Evolutionary conservation across 1,140 invertebrate genomes (phyloP), one percentile per base, ranked within the genome.

Genomic region (Dolichoris vasculosae): DNA sequence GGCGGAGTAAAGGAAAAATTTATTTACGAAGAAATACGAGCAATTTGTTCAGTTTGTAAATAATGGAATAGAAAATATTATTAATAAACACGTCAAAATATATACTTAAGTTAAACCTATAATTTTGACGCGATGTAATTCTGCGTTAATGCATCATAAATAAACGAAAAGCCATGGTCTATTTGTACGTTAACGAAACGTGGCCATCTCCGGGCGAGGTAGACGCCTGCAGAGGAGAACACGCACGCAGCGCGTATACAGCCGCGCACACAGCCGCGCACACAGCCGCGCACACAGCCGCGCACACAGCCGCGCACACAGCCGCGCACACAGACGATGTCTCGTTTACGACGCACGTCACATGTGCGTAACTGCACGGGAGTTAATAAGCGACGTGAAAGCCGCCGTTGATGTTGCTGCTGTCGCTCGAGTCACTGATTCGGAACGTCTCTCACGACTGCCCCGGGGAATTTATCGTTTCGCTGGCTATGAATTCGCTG

Each of bases 381-480:
- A 63, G 77, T 79, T 79, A 79, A 79, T 79, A 79, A 79, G 17
- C 77, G 51, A 4, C 48, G 48, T 17, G 30, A 6, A 46, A 26
- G 26, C 75, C 75, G 76, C 3, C 76, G n/a, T 35, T 20, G 77
- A n/a, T 35, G 20, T 9, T 11, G 48, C 17, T 6, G 40, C 48
- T 23, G 77, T 38, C 63, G 79, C 8, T 23, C 38, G 79, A 69
- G 63, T 63, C 63, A 69, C 38, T 81, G 38, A 69, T n/a, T 67
- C 79, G 79, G 63, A 81, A 81, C 63, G 63, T 43, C 55, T 59
- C 23, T 51, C 75, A 46, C 79, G 79, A 20, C 35, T 30, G 35
- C 38, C 59, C 78, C 38, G 15, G 78, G 78, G 59, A 59, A 78
- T 78, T 78, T 78, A 78, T 64, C 77, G 35, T 64, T 55, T 26